phyloP scores from a whole-genome alignment of 1,140 invertebrate species.

The Aradophagus sp. region DNA sequence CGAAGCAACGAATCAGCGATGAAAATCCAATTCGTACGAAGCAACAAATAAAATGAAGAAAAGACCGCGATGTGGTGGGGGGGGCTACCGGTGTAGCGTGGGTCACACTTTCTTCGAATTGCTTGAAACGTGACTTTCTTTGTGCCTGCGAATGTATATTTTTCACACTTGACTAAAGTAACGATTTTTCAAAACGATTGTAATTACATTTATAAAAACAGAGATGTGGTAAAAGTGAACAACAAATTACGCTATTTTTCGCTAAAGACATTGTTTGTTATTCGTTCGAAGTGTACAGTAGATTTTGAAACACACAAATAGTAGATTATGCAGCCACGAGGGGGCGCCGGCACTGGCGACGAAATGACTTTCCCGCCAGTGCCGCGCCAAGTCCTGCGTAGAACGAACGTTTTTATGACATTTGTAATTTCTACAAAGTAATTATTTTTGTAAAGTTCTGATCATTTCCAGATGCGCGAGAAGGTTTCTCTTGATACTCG shows the following conservation, averaged over 20 bases:
- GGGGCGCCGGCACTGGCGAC: neutral
- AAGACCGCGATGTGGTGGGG: conserved; percentile 25
- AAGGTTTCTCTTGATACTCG: conserved; percentile 24
- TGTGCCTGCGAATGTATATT: conserved; percentile 58
- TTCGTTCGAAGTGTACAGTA: conserved; percentile 47
- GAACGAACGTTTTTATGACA: conserved; percentile 47
- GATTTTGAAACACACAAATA: conserved; percentile 47
- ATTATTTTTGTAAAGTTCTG: conserved; percentile 44
- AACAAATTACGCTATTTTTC: conserved; percentile 46
- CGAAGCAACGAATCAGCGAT: conserved; percentile 40
- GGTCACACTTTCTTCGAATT: conserved; percentile 53
- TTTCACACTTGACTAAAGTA: conserved; percentile 56
- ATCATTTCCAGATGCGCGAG: conserved; percentile 28
- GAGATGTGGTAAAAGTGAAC: too few species aligned
- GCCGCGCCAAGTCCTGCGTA: neutral
- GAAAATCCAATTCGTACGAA: conserved; percentile 46
- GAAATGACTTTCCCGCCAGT: neutral
- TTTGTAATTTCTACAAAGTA: conserved; percentile 44
- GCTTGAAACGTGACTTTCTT: conserved; percentile 58
- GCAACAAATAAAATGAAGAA: too few species aligned
- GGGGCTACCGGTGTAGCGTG: conserved; percentile 24
- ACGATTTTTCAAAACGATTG: conserved; percentile 43
- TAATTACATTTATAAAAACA: conserved; percentile 45
- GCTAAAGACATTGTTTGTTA: conserved; percentile 40
- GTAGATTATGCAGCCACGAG: conserved; percentile 14